Base-by-base conservation (phyloP, 1,140 invertebrate genomes). In the Lordiphosa mommai region DNA sequence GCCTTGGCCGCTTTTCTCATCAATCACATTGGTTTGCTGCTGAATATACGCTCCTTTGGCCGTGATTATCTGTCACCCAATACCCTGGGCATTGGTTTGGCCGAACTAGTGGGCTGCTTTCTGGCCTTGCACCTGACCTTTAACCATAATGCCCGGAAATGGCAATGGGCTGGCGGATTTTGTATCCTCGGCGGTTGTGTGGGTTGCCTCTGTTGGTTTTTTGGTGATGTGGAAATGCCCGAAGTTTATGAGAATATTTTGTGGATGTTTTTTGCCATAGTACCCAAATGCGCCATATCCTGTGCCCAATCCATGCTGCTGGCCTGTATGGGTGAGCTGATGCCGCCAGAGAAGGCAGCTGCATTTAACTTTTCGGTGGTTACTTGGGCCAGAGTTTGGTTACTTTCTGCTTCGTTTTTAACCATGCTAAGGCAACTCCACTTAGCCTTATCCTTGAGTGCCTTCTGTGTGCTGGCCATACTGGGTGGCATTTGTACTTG, bases 11-110 rank as follows among this genome's bases (percentile, higher is more conserved):
- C 86, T 0, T 89, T 88, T 34, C 74, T 89, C 17, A 86, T 89
- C 10, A 85, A 77, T 16, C 89, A 89, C 55, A 88, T 89, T 43
- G 89, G 88, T 5, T 70, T 89, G 44, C 44, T 90, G 38, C 65
- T 90, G 7, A 89, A 89, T 49, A 82, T 89, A 9, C 82, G 89
- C 38, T 84, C 88, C 20, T 89, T 89, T 60, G 89, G 89, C 3
- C 61, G 89, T 33, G 67, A 87, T 30, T 82, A 88, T 71, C 51
- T 89, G 9, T 51, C 73, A 10, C 51, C 76, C 6, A 90, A 87
- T 16, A 90, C 89, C 1, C 69, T 89, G 10, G 68, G 69, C 46
- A 86, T 88, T 51, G 89, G 73, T 2, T 30, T 89, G 12, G 74
- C 72, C 13, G 86, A 88, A 58, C 72, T 88, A 14, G 12, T 84